Percentiles rank a stretch among this genome's conserved stretches.
phyloP scores from a whole-genome alignment of 2,888 invertebrate species.

The Athetis lepigone region DNA sequence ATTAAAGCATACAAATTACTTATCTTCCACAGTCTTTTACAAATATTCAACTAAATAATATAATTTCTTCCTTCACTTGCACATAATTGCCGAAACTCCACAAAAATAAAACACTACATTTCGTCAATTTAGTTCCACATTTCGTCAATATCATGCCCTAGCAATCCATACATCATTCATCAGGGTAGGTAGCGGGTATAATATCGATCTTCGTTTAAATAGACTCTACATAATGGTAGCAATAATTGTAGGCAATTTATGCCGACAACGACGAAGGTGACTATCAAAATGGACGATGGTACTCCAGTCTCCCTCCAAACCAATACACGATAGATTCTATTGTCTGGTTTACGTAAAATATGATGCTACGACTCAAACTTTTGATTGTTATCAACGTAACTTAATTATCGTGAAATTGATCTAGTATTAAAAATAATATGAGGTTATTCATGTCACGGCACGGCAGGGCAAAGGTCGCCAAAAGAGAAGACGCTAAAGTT shows the following conservation, averaged over 20 bases:
- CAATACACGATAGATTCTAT: slow-evolving; percentile 9
- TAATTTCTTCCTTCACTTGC: too few species aligned
- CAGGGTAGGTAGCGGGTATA: slow-evolving; percentile 19
- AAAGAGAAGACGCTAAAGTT: too few species aligned
- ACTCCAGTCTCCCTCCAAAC: not conserved
- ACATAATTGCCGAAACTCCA: not conserved
- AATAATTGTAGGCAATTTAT: slow-evolving; percentile 21
- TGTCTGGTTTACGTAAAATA: not conserved
- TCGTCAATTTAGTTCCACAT: slow-evolving; percentile 2
- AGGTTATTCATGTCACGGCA: too few species aligned
- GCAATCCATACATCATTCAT: slow-evolving; percentile 9
- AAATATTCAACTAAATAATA: not conserved
- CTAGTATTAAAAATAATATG: too few species aligned
- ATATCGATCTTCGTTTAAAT: slow-evolving; percentile 49
- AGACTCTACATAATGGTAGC: slow-evolving; percentile 26
- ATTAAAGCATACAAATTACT: not conserved
- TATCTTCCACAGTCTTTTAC: not conserved
- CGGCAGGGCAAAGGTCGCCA: too few species aligned
- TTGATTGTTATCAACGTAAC: not conserved
- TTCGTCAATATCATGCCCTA: not conserved
- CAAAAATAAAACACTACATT: not conserved
- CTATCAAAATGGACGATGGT: slow-evolving; percentile 9
- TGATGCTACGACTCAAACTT: not conserved
- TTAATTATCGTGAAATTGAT: too few species aligned
- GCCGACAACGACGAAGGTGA: slow-evolving; percentile 5